Evolutionary conservation across 2,797 vertebrate genomes (phyloP), one percentile per base, ranked within the genome.

Genomic region (Spondyliosoma cantharus): DNA sequence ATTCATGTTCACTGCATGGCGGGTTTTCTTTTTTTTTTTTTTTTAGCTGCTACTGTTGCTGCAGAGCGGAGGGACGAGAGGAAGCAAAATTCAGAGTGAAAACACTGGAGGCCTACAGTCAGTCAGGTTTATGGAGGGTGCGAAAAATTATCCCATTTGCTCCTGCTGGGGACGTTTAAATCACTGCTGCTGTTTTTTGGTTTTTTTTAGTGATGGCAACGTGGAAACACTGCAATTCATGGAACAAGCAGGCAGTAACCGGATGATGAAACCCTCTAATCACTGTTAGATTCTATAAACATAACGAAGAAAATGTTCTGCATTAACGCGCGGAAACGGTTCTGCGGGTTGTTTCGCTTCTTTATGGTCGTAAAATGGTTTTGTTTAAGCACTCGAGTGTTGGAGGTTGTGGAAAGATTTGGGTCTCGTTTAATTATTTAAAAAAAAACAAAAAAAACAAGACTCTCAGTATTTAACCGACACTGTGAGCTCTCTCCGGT

Each of bases 61-160:
- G 73, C 63, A 25, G 49, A 60, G 22, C 66, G 15, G 20, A 56
- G 53, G 59, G 62, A 76, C 32, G 61, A 20, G 32, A 59, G 25
- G 11, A 60, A 43, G 19, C 1, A 50, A 53, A 16, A 71, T 37
- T 37, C 8, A 37, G 37, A 32, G 45, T 19, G 14, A 37, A 61
- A 16, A 57, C 37, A 37, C 37, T 37, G 7, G 7, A 9, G 32
- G 32, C 37, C 37, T 11, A 78, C 20, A 50, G 2, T n/a, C 0
- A 15, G 32, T 20, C 49, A 58, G 62, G 37, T 37, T 37, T 37
- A 37, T 37, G 37, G 37, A 37, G 37, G 37, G 0, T 37, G 37
- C 7, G 7, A 11, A 37, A 37, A n/a, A 29, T 29, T 29, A 24
- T 53, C 8, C 57, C 27, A 46, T 4, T 4, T 3, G 0, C 20